These are phyloP conservation scores for Protobothrops flavoviridis DNA, from an alignment of 2,113 vertebrate genomes.

Conservation along the genomic window DNA sequence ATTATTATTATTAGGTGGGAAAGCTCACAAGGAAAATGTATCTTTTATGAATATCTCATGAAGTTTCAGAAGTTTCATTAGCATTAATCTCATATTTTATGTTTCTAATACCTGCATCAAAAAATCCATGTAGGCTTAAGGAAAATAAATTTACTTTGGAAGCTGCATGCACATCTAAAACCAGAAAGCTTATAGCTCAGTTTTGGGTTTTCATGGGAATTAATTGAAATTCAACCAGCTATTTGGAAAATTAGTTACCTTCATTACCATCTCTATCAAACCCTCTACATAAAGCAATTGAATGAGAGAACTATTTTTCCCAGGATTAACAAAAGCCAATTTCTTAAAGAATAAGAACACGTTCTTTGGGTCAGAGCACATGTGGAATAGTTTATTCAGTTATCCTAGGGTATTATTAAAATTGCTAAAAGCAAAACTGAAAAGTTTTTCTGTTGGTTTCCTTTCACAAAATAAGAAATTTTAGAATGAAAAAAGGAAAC, in stretches of 20 bases:
- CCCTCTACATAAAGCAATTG: neutral
- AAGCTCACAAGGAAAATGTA: neutral
- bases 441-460: neutral
- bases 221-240: neutral
- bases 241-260: no score
- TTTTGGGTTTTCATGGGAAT: neutral
- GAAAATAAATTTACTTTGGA: neutral
- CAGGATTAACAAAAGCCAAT: no score
- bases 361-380: neutral
- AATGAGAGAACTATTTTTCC: neutral
- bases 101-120: neutral
- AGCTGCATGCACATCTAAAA: neutral
- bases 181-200: neutral
- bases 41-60: neutral
- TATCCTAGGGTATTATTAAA: neutral
- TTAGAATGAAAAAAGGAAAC: neutral
- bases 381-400: neutral
- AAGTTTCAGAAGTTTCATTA: neutral
- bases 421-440: neutral
- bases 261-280: neutral
- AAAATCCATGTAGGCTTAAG: neutral
- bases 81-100: neutral
- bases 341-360: neutral
- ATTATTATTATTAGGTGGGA: neutral
- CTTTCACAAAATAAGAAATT: neutral